A percentile compares a stretch with the other conserved stretches of the same genome.
Conservation (phyloP, 2,888 invertebrate genomes). For the Crossocerus cetratus region DNA sequence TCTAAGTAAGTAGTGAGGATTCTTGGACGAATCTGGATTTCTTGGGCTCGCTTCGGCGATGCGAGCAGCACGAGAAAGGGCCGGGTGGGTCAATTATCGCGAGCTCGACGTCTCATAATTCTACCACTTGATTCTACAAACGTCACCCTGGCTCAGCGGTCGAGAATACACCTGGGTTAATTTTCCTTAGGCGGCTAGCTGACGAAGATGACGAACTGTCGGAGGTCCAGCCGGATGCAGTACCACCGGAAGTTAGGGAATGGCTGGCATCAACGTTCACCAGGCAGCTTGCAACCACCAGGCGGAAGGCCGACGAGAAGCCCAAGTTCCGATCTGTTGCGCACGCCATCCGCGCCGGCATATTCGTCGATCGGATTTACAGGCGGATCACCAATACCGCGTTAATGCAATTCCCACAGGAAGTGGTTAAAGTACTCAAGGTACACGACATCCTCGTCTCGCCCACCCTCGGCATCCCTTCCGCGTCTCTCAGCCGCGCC, state of each 20-base stretch:
- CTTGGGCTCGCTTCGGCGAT: background rate
- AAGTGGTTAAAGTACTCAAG: slow-evolving; percentile 91
- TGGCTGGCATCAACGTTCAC: slow-evolving; percentile 98
- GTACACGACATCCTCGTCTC: slow-evolving; percentile 75
- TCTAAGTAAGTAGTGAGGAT: background rate
- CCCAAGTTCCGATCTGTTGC: slow-evolving; percentile 96
- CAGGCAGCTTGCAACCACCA: slow-evolving; percentile 88
- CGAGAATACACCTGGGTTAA: background rate
- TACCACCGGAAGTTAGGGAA: slow-evolving; percentile 96
- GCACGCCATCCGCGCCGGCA: slow-evolving; percentile 96
- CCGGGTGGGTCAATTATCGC: background rate
- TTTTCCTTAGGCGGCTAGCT: slow-evolving; percentile 83
- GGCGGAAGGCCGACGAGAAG: slow-evolving; percentile 87
- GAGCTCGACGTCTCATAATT: background rate
- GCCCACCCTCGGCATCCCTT: too few relatives aligned
- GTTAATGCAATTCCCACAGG: slow-evolving; percentile 92
- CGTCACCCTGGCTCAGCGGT: too few relatives aligned
- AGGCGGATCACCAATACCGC: slow-evolving; percentile 87
- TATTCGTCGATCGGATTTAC: slow-evolving; percentile 97
- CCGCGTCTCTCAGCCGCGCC: too few relatives aligned
- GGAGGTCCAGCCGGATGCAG: slow-evolving; percentile 97
- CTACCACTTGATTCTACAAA: background rate
- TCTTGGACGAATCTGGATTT: background rate
- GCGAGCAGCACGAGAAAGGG: background rate
- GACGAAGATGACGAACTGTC: slow-evolving; percentile 97